Percentiles rank a stretch among this genome's conserved stretches.
Conservation (phyloP, 1,140 invertebrate species). For the Bombus polaris region DNA sequence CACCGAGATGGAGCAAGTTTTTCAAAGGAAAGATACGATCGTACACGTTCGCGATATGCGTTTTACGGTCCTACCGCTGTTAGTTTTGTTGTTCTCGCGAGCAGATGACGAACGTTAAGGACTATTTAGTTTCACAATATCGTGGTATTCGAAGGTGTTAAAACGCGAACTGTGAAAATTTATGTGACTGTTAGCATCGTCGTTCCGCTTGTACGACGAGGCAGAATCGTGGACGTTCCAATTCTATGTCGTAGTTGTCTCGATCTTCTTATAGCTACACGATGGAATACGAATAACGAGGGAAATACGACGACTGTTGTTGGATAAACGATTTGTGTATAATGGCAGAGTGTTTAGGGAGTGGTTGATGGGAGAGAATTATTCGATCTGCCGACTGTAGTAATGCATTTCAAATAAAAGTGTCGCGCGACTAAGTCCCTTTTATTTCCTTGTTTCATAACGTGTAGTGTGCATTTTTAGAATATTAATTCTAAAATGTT, state of each 20-base stretch:
- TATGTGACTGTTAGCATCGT: not conserved
- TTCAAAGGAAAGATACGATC: not conserved
- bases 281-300: not conserved
- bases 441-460: not conserved
- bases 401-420: not conserved
- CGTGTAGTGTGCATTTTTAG: not conserved
- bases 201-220: not conserved
- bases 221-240: not conserved
- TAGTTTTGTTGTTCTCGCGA: not conserved
- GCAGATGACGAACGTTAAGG: not conserved
- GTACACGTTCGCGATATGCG: not conserved
- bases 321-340: not conserved
- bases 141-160: not conserved
- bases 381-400: not conserved
- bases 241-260: not conserved
- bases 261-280: not conserved
- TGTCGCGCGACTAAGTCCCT: not conserved
- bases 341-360: not conserved
- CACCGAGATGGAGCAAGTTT: not conserved
- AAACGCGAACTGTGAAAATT: slow-evolving; percentile 5
- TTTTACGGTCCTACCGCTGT: not conserved
- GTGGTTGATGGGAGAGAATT: not conserved
- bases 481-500: too few relatives aligned
- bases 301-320: not conserved
- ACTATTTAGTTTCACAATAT: not conserved